These are phyloP conservation scores for Distichodus sexfasciatus DNA, from an alignment of 2,797 vertebrate species.

Conservation along the genomic window DNA sequence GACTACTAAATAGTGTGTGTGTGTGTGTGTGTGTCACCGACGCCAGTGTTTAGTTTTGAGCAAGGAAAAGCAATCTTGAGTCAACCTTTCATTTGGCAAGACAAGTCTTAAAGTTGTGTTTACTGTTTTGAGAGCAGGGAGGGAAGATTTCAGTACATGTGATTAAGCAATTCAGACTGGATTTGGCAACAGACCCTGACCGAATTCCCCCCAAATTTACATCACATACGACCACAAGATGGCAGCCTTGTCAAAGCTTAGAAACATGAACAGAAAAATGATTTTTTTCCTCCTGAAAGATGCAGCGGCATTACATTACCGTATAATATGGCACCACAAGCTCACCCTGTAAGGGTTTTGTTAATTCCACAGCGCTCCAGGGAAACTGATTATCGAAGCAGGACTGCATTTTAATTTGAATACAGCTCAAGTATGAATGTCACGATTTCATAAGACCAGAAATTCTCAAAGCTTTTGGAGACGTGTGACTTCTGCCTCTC, in stretches of 20 bases:
- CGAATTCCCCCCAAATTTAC: too few species aligned
- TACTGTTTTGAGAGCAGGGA: too few species aligned
- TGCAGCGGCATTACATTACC: not conserved
- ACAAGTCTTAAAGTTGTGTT: too few species aligned
- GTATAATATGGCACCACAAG: not conserved
- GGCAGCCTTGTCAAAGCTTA: slow-evolving; percentile 41
- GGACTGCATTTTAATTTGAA: not conserved
- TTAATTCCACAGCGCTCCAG: not conserved
- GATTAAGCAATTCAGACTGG: too few species aligned
- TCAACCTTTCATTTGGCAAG: too few species aligned
- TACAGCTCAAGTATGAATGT: not conserved
- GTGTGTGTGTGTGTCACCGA: too few species aligned
- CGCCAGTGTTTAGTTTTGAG: too few species aligned
- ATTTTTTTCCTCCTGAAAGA: not conserved
- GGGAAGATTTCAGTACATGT: too few species aligned
- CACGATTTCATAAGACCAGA: not conserved
- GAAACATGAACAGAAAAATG: not conserved
- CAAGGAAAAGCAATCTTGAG: too few species aligned
- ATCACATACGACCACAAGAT: slow-evolving; percentile 41
- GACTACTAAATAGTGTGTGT: too few species aligned
- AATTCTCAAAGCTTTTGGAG: not conserved
- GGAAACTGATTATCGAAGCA: not conserved
- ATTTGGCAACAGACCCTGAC: too few species aligned
- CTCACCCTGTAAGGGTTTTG: not conserved
- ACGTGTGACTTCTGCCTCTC: not conserved